Evolutionary conservation across 2,797 vertebrate genomes (phyloP).

Genomic region (Mallotus villosus): DNA sequence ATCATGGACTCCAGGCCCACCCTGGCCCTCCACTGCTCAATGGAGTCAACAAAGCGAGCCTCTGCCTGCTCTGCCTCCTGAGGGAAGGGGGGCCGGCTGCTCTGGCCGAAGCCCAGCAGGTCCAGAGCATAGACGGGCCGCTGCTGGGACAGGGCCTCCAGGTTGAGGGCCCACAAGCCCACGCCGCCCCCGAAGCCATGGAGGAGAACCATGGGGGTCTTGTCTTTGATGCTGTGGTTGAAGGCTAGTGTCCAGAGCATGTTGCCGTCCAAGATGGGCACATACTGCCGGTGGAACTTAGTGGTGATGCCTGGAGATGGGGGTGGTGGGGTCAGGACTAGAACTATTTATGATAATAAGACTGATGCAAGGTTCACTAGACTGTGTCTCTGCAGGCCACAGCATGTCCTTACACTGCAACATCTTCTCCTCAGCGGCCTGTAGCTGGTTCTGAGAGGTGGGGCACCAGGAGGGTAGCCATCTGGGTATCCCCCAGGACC

Average conservation of each 20-base stretch:
- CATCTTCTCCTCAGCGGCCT: constrained; percentile 89
- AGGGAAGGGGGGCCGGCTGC: constrained; percentile 87
- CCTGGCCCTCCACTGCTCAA: constrained; percentile 90
- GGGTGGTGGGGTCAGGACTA: background rate
- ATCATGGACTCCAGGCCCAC: constrained; percentile 86
- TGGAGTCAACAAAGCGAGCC: constrained; percentile 90
- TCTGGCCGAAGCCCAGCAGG: constrained; percentile 93
- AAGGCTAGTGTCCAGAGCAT: constrained; percentile 88
- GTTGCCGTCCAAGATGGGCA: constrained; percentile 80
- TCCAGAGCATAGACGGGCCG: constrained; percentile 88
- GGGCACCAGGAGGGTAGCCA: constrained; percentile 97
- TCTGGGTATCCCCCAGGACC: constrained; percentile 87
- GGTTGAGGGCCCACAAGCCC: constrained; percentile 92
- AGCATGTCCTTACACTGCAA: constrained; percentile 82
- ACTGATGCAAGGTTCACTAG: background rate
- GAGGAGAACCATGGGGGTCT: constrained; percentile 88
- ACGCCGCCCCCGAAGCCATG: constrained; percentile 93
- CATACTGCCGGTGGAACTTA: constrained; percentile 77
- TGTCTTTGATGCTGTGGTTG: constrained; percentile 60
- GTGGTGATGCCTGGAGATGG: constrained; percentile 76
- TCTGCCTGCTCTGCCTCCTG: constrained; percentile 82
- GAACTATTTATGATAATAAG: background rate
- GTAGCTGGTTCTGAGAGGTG: constrained; percentile 83
- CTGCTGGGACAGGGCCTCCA: constrained; percentile 81
- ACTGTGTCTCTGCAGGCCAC: background rate